Evolutionary conservation across 2,797 vertebrate species (phyloP), one percentile per base, ranked within the genome.

Genomic region (Pseudochirops corinnae): DNA sequence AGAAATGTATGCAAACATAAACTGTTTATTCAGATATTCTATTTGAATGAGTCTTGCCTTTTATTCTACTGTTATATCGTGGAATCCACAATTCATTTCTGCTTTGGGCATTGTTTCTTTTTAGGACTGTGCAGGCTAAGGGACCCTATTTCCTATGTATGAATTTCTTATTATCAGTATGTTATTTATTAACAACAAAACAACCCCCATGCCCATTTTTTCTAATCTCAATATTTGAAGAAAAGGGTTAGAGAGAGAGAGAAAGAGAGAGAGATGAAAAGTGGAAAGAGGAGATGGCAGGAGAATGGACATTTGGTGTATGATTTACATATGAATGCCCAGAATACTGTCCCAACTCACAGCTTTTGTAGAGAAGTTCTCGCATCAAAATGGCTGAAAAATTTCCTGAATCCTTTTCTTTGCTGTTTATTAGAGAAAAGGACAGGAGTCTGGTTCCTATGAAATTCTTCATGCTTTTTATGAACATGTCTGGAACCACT

Each of bases 41-140:
- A 67, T 96, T 97, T 97, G 58, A 95, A 74, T 93, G 93, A 90
- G 96, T n/a, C 57, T 95, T 97, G 95, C 18, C 46, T 94, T 95
- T 57, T 94, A 74, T 55, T 11, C 58, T 92, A 87, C 92, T 91
- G 12, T 74, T 82, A 46, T 82, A 91, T 55, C 29, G 21, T 91
- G 52, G 52, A 55, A 55, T 55, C 52, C 11, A 91, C 26, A 91
- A 29, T 55, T 55, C 29, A 55, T 52, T 91, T 91, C 52, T 33
- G 90, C 50, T 90, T 50, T 90, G 28, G 5, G 31, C 29, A 92
- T 93, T n/a, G 50, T 10, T 91, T 93, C 24, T 33, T 67, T 93
- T 55, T 0, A 60, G 26, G 1, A 87, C n/a, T 90, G 18, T 67
- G 2, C 13, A 90, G 56, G 24, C 93, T 28, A 91, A 28, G 39